These are phyloP conservation scores for Nemurella pictetii DNA, from an alignment of 2,888 invertebrate genomes.

Conservation along the genomic window DNA sequence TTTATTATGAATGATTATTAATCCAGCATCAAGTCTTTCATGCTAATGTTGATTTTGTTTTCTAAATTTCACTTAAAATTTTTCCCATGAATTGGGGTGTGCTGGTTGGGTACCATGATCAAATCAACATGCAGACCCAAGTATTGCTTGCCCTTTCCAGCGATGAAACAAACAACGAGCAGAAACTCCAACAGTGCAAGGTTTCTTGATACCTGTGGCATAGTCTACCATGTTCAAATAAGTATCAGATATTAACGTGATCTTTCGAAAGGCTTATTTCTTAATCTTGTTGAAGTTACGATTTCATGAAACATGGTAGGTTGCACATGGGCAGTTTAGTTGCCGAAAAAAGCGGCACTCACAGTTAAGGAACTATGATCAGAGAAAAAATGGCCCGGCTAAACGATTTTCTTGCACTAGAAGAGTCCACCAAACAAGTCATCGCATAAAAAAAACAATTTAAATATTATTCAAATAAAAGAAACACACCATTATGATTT, in stretches of 20 bases:
- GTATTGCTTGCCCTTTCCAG: not conserved
- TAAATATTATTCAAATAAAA: not conserved
- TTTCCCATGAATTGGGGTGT: not conserved
- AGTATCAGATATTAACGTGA: not conserved
- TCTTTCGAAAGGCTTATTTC: not conserved
- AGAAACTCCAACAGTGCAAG: not conserved
- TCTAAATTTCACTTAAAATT: not conserved
- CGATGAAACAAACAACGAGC: not conserved
- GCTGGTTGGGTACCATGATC: not conserved
- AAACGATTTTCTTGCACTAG: not conserved
- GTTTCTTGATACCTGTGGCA: not conserved
- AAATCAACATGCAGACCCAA: not conserved
- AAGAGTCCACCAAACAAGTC: not conserved
- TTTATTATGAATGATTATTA: not conserved
- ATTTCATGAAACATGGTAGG: too few relatives aligned
- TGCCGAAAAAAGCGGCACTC: not conserved
- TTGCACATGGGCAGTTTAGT: not conserved
- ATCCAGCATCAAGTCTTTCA: not conserved
- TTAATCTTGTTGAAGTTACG: too few relatives aligned
- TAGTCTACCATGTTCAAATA: not conserved
- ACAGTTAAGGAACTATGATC: not conserved
- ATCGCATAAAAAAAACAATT: not conserved
- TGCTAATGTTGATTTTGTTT: not conserved
- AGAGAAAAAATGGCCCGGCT: not conserved
- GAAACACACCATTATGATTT: conserved; percentile 15